These are phyloP conservation scores for Brachionus asplanchnoidis DNA, from an alignment of 1,140 invertebrate genomes.

Conservation along the genomic window DNA sequence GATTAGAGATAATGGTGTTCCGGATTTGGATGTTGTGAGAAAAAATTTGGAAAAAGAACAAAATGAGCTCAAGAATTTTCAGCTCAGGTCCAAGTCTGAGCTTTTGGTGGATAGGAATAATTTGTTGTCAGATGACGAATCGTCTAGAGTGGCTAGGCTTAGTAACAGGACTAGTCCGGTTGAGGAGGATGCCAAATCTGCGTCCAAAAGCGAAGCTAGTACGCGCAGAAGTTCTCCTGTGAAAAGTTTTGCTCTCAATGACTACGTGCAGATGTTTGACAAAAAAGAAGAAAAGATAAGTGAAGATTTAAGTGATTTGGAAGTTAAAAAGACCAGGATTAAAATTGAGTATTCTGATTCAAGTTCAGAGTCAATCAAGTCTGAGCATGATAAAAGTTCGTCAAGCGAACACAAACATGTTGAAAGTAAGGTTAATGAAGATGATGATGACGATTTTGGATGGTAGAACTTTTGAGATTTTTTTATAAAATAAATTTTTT, in stretches of 20 bases:
- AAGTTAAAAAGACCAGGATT: slow-evolving; percentile 5
- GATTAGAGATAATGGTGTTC: neutral
- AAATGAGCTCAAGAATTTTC: neutral
- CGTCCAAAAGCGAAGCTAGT: neutral
- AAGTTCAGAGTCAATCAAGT: neutral
- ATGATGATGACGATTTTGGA: slow-evolving; percentile 5
- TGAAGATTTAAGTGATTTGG: neutral
- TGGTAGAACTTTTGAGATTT: neutral
- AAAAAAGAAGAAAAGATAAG: slow-evolving; percentile 5
- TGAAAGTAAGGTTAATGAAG: neutral
- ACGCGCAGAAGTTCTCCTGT: neutral
- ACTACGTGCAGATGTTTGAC: slow-evolving; percentile 16
- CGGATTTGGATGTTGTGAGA: neutral
- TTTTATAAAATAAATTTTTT: too few species aligned
- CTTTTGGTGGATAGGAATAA: neutral
- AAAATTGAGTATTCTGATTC: slow-evolving; percentile 36
- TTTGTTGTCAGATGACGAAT: neutral
- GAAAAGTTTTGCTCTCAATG: slow-evolving; percentile 5
- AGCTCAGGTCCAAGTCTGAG: neutral
- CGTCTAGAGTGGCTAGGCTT: neutral
- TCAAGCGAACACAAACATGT: neutral
- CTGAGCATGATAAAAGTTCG: neutral
- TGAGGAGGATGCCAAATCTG: neutral
- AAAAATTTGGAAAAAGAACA: neutral
- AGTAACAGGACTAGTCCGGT: neutral